A percentile compares a stretch with the other conserved stretches of the same genome.
phyloP scores from a whole-genome alignment of 2,888 invertebrate genomes.

The Dasysyrphus albostriatus region DNA sequence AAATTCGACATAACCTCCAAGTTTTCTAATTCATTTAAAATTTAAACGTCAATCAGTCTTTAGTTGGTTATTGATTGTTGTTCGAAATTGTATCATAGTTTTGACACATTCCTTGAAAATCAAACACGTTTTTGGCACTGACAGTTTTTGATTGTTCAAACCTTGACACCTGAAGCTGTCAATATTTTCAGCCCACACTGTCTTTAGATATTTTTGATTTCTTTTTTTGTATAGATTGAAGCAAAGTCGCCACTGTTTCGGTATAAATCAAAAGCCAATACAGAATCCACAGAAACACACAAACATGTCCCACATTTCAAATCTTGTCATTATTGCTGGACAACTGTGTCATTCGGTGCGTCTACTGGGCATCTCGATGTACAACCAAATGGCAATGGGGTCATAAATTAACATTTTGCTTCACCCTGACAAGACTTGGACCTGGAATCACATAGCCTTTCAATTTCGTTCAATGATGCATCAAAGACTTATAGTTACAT shows the following conservation, averaged over 20 bases:
- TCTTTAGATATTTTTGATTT: neutral
- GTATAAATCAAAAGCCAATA: constrained; percentile 68
- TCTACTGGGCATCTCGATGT: constrained; percentile 19
- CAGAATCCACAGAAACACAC: constrained; percentile 12
- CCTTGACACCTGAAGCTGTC: neutral
- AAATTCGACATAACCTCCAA: no score
- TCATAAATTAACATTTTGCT: constrained; percentile 72
- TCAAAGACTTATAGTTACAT: constrained; percentile 20
- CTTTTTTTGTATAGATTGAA: neutral
- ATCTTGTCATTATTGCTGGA: constrained; percentile 70
- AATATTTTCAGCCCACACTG: neutral
- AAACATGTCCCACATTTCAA: constrained; percentile 68
- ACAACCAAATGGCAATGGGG: constrained; percentile 61
- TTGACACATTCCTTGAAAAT: neutral
- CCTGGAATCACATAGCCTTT: constrained; percentile 41
- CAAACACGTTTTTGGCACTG: neutral
- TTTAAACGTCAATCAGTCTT: neutral
- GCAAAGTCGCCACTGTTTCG: constrained; percentile 45
- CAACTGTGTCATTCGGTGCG: constrained; percentile 64
- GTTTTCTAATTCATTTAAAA: neutral
- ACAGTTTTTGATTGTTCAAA: neutral
- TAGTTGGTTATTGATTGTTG: no score
- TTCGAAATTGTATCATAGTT: neutral
- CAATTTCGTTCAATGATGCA: constrained; percentile 48
- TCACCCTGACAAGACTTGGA: constrained; percentile 10